Evolutionary conservation across 1,140 invertebrate genomes (phyloP).

Genomic region (Arion vulgaris): DNA sequence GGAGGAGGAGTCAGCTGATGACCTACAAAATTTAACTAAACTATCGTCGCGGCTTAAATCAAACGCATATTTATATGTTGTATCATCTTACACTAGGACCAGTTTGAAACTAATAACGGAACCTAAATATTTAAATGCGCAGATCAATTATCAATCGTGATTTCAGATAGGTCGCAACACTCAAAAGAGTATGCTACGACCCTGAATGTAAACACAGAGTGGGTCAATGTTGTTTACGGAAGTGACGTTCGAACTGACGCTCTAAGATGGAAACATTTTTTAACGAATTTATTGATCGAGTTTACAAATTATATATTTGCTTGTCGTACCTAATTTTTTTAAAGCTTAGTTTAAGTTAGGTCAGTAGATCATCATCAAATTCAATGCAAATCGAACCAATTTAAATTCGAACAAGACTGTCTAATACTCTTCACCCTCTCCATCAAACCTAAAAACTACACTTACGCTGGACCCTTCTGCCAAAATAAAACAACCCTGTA

Average conservation of each 20-base stretch:
- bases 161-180: neutral
- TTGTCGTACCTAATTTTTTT: too few relatives aligned
- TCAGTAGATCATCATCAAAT: too few relatives aligned
- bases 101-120: neutral
- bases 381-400: too few relatives aligned
- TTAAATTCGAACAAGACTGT: too few relatives aligned
- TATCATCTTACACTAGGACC: neutral
- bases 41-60: neutral
- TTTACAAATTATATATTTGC: too few relatives aligned
- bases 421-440: too few relatives aligned
- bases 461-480: too few relatives aligned
- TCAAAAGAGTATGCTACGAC: neutral
- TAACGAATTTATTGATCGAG: too few relatives aligned
- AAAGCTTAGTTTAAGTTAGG: too few relatives aligned
- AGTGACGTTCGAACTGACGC: constrained; percentile 10
- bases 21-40: constrained; percentile 9
- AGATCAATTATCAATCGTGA: neutral
- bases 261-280: too few relatives aligned
- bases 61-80: neutral
- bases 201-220: constrained; percentile 8
- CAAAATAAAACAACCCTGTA: too few relatives aligned
- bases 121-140: neutral
- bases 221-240: constrained; percentile 26
- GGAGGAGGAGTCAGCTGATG: constrained; percentile 2
- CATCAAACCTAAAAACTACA: too few relatives aligned